These are phyloP conservation scores for Loripinus fragilis DNA, from an alignment of 2,888 invertebrate species.

Conservation along the genomic window DNA sequence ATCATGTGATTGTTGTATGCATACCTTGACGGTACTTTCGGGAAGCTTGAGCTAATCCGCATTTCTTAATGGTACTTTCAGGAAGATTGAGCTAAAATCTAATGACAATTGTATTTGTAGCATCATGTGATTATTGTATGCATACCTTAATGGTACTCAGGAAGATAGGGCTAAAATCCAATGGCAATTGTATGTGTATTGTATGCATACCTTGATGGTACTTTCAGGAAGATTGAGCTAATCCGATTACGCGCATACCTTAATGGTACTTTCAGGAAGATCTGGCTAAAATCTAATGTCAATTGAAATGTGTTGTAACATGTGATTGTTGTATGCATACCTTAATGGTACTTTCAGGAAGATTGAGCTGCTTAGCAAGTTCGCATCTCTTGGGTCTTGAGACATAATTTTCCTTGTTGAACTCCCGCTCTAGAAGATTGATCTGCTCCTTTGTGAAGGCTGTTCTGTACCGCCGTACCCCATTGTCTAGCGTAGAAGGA, in stretches of 20 bases:
- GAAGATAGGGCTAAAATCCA: too few relatives aligned
- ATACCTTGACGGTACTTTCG: slow-evolving; percentile 98
- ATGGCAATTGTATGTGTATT: too few relatives aligned
- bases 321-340: slow-evolving; percentile 86
- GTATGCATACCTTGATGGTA: slow-evolving; percentile 93
- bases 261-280: too few relatives aligned
- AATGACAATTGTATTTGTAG: too few relatives aligned
- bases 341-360: slow-evolving; percentile 99
- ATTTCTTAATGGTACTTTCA: too few relatives aligned
- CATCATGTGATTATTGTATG: too few relatives aligned
- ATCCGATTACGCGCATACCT: too few relatives aligned
- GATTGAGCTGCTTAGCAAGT: slow-evolving; percentile 94
- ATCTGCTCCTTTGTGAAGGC: slow-evolving; percentile 98
- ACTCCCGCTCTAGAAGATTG: slow-evolving; percentile 96
- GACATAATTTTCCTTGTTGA: slow-evolving; percentile 98
- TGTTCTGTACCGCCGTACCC: slow-evolving; percentile 91
- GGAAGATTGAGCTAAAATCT: too few relatives aligned
- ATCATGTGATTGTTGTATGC: too few relatives aligned
- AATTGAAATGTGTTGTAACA: too few relatives aligned
- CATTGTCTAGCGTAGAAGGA: slow-evolving; percentile 41
- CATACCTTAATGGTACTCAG: slow-evolving; percentile 98
- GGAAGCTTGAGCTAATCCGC: slow-evolving; percentile 96
- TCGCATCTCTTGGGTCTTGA: slow-evolving; percentile 97
- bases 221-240: slow-evolving; percentile 97
- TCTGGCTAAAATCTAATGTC: too few relatives aligned